These are phyloP conservation scores for Mirza zaza DNA, from an alignment of 2,113 vertebrate species.

Conservation along the genomic window DNA sequence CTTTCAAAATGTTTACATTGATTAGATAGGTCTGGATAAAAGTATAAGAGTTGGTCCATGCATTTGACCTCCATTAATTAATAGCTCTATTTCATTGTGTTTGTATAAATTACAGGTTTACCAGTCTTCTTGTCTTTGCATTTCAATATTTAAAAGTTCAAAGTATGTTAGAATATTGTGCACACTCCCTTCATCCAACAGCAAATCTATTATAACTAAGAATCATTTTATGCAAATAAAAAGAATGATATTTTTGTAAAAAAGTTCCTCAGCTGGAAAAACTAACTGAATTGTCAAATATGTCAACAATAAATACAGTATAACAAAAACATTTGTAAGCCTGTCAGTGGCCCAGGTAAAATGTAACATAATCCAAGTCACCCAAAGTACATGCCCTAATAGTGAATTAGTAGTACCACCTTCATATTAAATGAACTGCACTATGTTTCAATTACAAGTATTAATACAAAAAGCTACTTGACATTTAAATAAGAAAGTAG, in stretches of 20 bases:
- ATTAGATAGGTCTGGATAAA: neutral
- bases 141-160: slow-evolving; percentile 27
- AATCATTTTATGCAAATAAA: neutral
- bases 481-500: neutral
- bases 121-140: neutral
- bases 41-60: neutral
- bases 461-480: neutral
- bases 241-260: neutral
- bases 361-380: slow-evolving; percentile 17
- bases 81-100: neutral
- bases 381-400: neutral
- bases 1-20: neutral
- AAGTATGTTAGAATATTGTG: neutral
- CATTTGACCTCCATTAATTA: neutral
- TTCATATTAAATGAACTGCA: neutral
- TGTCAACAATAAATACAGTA: neutral
- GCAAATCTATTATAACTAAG: neutral
- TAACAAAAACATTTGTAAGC: slow-evolving; percentile 8
- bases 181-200: neutral
- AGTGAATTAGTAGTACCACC: neutral
- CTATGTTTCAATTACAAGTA: neutral
- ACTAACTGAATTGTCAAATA: neutral
- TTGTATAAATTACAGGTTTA: neutral
- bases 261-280: neutral
- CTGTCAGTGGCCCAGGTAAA: neutral